Conservation (phyloP, 2,113 vertebrate genomes). For the Catagonus wagneri region DNA sequence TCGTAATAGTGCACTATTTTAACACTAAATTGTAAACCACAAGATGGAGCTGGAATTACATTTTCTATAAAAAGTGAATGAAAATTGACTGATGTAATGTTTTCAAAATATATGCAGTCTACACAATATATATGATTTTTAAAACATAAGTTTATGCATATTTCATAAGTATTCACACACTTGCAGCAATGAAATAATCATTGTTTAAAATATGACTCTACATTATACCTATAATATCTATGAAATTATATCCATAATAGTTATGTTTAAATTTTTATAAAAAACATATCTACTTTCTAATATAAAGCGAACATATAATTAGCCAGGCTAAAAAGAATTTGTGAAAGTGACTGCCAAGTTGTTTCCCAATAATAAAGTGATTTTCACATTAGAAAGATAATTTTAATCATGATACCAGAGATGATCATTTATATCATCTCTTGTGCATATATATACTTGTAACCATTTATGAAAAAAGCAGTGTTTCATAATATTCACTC, state of each 20-base stretch:
- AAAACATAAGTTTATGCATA: not conserved
- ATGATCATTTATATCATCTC: not conserved
- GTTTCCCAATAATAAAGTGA: not conserved
- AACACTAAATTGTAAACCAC: conserved; percentile 76
- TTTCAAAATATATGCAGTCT: conserved; percentile 56
- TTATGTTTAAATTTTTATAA: not conserved
- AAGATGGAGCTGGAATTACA: conserved; percentile 86
- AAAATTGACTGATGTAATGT: conserved; percentile 59
- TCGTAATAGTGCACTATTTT: not conserved
- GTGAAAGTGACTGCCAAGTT: not conserved
- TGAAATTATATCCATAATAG: not conserved
- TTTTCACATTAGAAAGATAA: not conserved
- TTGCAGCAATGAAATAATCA: not conserved
- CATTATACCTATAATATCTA: not conserved
- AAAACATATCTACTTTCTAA: not conserved
- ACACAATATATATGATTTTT: not conserved
- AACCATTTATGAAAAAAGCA: not conserved
- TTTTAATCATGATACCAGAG: not conserved
- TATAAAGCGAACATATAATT: not conserved
- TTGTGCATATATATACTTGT: too few relatives aligned
- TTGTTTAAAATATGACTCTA: not conserved
- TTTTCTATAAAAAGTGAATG: conserved; percentile 60
- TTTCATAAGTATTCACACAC: not conserved
- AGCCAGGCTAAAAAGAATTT: not conserved
- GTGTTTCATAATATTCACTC: not conserved